Evolutionary conservation across 2,888 invertebrate genomes (phyloP), one percentile per base, ranked within the genome.

Genomic region (Galeopsomyia nigrocyanea): DNA sequence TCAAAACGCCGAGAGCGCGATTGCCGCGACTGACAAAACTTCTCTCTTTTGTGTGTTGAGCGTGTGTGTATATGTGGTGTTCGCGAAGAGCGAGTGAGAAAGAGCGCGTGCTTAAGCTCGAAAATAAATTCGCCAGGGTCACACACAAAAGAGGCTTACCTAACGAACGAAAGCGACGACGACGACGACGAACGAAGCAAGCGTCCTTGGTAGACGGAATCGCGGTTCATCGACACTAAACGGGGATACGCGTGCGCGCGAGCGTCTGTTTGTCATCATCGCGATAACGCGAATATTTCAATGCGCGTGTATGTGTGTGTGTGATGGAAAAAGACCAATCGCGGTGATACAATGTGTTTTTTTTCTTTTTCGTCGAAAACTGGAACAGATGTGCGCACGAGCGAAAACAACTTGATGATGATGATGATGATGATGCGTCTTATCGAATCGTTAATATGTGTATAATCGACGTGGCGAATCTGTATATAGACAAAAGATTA

Each of bases 181-280:
- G n/a, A 14, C 13, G 58, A 26, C n/a, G 17, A 46, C 57, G 57
- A 57, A 26, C 22, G 26, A 22, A 17, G 19, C 56, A 13, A 79
- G 80, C 79, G 84, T 82, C 84, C 83, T 84, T 84, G 84, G 80
- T 70, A 81, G 80, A 82, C 82, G 83, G 82, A 84, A 84, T 83
- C 81, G 79, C 74, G 81, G 84, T 84, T 83, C 83, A 83, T 82
- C 83, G 84, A 83, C 84, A 81, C 81, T 80, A 75, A 84, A 82
- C 78, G 82, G 82, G 84, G 82, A 84, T 85, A 84, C 82, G 81
- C 75, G 78, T 71, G 71, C 69, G 65, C 55, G 31, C 56, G 50
- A 16, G 17, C 21, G 3, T 21, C 22, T n/a, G 53, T 49, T 50
- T 53, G 65, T 70, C 62, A 51, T 51, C 62, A 62, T 58, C 65